Evolutionary conservation across 2,888 invertebrate species (phyloP).

Genomic region (Rotaria socialis): DNA sequence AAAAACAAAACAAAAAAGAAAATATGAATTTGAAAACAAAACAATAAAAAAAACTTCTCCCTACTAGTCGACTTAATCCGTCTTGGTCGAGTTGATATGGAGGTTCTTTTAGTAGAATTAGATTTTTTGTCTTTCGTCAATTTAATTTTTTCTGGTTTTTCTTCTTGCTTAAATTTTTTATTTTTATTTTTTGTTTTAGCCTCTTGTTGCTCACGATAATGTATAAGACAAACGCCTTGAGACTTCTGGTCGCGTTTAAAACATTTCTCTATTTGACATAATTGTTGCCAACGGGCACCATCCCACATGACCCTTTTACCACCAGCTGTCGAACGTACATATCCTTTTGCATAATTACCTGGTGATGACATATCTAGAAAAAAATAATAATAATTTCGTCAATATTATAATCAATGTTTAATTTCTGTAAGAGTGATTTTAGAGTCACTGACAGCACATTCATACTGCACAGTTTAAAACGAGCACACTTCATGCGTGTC

Average conservation of each 20-base stretch:
- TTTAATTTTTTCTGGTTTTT: background rate
- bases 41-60: background rate
- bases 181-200: background rate
- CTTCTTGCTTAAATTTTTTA: background rate
- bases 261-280: constrained; percentile 21
- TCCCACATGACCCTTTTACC: constrained; percentile 16
- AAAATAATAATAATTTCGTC: background rate
- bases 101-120: background rate
- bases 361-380: constrained; percentile 18
- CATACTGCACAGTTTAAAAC: no score
- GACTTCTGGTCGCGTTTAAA: background rate
- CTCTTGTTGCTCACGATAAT: constrained; percentile 7
- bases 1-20: background rate
- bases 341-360: background rate
- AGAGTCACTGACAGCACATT: no score
- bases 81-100: background rate
- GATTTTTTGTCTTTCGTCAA: background rate
- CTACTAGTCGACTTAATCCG: background rate
- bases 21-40: no score
- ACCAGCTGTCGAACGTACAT: background rate
- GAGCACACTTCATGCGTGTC: no score
- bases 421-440: no score
- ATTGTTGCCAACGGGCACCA: background rate
- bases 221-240: constrained; percentile 5
- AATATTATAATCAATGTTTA: no score